Base-by-base conservation (phyloP, 2,888 invertebrate genomes). In the Prosapia bicincta region DNA sequence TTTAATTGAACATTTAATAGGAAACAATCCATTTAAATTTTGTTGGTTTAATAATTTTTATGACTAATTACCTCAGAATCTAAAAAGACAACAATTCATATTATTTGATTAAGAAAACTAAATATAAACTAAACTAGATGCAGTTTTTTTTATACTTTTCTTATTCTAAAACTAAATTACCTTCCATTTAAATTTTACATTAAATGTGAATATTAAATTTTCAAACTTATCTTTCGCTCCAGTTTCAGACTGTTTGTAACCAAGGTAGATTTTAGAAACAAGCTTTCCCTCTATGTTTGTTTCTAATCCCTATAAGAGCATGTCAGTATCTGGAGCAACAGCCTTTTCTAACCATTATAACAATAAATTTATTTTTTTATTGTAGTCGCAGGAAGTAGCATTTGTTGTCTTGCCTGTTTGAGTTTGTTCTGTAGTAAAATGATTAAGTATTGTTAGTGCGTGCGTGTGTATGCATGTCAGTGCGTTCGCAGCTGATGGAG, bases 391-490 rank as follows among this genome's bases (percentile, higher is more conserved):
- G 54, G 54, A 54, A 54, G 54, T 54, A 54, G 54, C 54, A 20
- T 54, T 54, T 54, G 54, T 54, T 54, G 66, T 72, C 66, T 72
- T 67, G 72, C 72, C 65, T 72, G n/a, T n/a, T n/a, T n/a, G 65
- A 67, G 67, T 67, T 54, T 54, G 54, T 54, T 54, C 54, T 54
- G 54, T 54, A 54, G 54, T 54, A n/a, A 54, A 54, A 54, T 54
- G n/a, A 54, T 54, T 54, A 54, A 54, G 54, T 54, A 20, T 54
- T 54, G 54, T 54, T 54, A 67, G 67, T 67, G 67, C 67, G 26
- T 70, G 67, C 24, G 32, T 26, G 66, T 71, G 71, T 66, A 28
- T 66, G 66, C 89, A 87, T 89, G 89, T 89, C 86, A 82, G 83
- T 80, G 54, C 43, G 3, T 28, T 54, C 23, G 43, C 65, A 71